Conservation (phyloP, 2,888 invertebrate species). For the Sabatieria punctata region DNA sequence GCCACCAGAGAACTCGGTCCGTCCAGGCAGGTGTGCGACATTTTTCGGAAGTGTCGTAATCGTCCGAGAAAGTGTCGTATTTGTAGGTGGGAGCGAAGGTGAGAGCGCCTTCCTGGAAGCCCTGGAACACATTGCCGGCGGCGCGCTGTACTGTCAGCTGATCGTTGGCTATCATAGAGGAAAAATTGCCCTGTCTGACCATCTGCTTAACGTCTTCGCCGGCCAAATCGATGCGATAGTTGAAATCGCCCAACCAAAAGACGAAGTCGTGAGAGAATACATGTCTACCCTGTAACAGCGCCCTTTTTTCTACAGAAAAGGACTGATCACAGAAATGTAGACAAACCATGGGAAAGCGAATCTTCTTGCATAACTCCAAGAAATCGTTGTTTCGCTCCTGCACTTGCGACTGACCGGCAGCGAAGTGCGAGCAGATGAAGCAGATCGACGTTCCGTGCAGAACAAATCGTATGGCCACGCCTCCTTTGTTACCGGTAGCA, state of each 20-base stretch:
- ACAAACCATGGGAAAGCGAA: conserved; percentile 30
- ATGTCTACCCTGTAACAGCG: conserved; percentile 49
- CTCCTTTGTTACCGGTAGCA: conserved; percentile 93
- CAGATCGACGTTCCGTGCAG: conserved; percentile 82
- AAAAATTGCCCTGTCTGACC: conserved; percentile 54
- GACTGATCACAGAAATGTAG: neutral
- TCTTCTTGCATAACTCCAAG: conserved; percentile 75
- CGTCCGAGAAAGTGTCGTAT: conserved; percentile 93
- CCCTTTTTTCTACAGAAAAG: conserved; percentile 3
- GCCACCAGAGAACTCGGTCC: conserved; percentile 81
- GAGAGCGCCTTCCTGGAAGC: conserved; percentile 77
- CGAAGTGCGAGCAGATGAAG: conserved; percentile 96
- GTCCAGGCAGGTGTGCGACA: conserved; percentile 95
- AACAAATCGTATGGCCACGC: conserved; percentile 74
- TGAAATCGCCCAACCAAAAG: conserved; percentile 99
- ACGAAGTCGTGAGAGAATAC: conserved; percentile 90
- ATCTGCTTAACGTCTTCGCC: conserved; percentile 78
- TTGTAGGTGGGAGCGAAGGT: conserved; percentile 92
- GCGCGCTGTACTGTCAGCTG: conserved; percentile 51
- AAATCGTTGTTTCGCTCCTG: conserved; percentile 87
- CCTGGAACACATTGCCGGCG: conserved; percentile 49
- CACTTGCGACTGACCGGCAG: conserved; percentile 92
- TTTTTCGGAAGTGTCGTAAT: conserved; percentile 97
- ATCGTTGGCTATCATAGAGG: conserved; percentile 61
- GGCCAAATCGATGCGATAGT: conserved; percentile 87